Conservation (phyloP, 1,140 invertebrate species). For the Lucilia cuprina region DNA sequence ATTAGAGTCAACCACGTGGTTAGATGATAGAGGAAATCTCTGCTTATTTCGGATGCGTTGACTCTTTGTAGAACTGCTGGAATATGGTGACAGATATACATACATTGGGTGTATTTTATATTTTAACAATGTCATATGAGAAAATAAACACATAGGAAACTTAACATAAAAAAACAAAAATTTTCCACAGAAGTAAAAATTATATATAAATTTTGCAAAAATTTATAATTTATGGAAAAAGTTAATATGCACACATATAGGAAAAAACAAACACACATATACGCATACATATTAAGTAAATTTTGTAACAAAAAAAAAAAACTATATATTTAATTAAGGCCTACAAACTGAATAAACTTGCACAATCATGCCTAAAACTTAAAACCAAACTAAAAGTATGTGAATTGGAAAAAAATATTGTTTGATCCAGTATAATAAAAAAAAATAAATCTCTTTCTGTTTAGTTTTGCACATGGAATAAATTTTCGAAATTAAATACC, state of each 20-base stretch:
- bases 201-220: neutral
- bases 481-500: neutral
- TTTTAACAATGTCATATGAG: neutral
- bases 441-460: neutral
- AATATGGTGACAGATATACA: neutral
- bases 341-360: neutral
- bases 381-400: slow-evolving; percentile 3
- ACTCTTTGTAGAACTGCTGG: too few relatives aligned
- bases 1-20: too few relatives aligned
- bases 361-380: neutral
- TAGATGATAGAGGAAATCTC: too few relatives aligned
- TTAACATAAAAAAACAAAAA: neutral
- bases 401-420: neutral
- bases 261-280: neutral
- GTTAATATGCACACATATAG: neutral
- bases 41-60: too few relatives aligned
- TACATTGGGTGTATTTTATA: neutral
- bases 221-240: slow-evolving; percentile 5
- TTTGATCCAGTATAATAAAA: neutral
- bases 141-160: slow-evolving; percentile 7
- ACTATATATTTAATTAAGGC: slow-evolving; percentile 7
- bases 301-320: neutral
- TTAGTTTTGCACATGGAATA: neutral
- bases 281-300: neutral
- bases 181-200: neutral